A percentile compares a stretch with the other conserved stretches of the same genome.
Evolutionary conservation across 2,113 vertebrate species (phyloP).

Genomic region (Empidonax alnorum): DNA sequence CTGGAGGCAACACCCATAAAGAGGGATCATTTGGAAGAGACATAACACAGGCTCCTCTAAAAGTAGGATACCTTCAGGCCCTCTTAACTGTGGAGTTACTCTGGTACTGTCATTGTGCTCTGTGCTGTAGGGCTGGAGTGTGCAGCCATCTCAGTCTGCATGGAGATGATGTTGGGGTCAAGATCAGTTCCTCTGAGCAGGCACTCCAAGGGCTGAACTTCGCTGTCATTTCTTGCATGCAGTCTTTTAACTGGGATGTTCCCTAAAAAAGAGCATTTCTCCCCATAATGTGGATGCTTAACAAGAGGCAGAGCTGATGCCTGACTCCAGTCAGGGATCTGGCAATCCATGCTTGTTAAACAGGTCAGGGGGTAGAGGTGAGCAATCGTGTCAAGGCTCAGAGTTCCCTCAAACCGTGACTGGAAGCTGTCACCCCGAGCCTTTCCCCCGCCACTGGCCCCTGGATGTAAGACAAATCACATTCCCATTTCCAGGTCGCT

Average conservation of each 20-base stretch:
- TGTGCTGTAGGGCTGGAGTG: background rate
- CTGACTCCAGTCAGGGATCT: background rate
- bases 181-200: background rate
- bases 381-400: background rate
- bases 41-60: background rate
- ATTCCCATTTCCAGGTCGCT: background rate
- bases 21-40: background rate
- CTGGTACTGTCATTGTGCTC: background rate
- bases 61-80: slow-evolving; percentile 1
- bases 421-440: background rate
- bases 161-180: background rate
- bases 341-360: background rate
- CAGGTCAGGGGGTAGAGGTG: background rate
- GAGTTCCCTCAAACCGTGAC: background rate
- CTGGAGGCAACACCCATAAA: background rate
- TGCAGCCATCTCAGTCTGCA: background rate
- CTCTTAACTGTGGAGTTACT: background rate
- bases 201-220: background rate
- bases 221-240: rapidly evolving
- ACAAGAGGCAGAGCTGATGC: background rate
- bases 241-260: background rate
- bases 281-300: background rate
- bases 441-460: background rate
- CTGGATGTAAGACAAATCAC: background rate
- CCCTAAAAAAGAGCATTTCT: rapidly evolving